These are phyloP conservation scores for Sipha maydis DNA, from an alignment of 2,888 invertebrate species.

Conservation along the genomic window DNA sequence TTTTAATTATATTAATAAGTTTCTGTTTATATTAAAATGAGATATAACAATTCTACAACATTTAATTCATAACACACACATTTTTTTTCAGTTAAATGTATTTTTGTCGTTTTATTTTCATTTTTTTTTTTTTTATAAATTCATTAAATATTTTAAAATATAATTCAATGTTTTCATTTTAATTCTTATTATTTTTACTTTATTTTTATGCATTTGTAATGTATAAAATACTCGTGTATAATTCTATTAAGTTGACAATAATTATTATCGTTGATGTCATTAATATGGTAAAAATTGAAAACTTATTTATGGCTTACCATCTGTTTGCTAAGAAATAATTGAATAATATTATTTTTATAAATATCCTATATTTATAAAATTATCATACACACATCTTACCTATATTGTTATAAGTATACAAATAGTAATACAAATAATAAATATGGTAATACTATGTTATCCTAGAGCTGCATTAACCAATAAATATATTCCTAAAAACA, in stretches of 20 bases:
- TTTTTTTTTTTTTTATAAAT: no score
- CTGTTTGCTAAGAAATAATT: neutral
- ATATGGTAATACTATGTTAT: neutral
- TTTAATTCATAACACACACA: no score
- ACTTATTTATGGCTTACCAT: neutral
- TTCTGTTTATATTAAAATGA: no score
- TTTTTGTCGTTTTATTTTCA: no score
- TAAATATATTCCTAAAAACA: conserved; percentile 2
- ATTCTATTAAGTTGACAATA: neutral
- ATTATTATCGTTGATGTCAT: no score
- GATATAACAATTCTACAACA: no score
- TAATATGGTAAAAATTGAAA: neutral
- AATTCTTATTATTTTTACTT: neutral
- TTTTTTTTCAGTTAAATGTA: no score
- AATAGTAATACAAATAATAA: neutral
- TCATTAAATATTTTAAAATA: no score
- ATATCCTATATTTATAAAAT: conserved; percentile 15
- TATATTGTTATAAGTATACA: neutral
- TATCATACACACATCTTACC: neutral
- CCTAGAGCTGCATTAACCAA: conserved; percentile 10
- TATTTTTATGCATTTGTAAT: neutral
- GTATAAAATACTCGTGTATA: neutral
- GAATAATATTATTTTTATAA: neutral
- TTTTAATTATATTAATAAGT: no score
- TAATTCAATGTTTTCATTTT: no score